Evolutionary conservation across 2,888 invertebrate genomes (phyloP).

Genomic region (Hydropsyche betteni): DNA sequence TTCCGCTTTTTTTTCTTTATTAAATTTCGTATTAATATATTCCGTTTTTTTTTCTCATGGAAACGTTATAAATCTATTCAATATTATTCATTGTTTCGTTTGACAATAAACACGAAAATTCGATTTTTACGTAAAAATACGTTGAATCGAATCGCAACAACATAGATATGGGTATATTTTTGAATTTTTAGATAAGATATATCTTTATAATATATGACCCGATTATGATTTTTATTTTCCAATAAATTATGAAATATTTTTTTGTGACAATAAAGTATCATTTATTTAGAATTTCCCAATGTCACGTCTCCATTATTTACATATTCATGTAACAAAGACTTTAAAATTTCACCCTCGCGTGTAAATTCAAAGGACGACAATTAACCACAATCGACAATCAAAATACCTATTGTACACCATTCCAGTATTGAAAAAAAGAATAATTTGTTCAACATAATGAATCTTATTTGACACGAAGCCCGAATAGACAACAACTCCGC

Average conservation of each 20-base stretch:
- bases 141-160: no score
- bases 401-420: background rate
- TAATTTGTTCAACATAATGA: background rate
- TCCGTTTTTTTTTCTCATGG: background rate
- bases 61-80: no score
- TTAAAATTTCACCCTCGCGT: constrained; percentile 6
- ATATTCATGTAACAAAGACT: constrained; percentile 11
- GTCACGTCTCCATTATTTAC: constrained; percentile 15
- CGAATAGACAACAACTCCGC: background rate
- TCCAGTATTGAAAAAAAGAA: background rate
- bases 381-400: constrained; percentile 24
- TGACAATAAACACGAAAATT: no score
- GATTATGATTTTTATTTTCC: no score
- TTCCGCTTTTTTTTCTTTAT: constrained; percentile 12
- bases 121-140: no score
- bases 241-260: no score
- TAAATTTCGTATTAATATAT: constrained; percentile 20
- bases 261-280: constrained; percentile 23
- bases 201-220: no score
- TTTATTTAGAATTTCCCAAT: constrained; percentile 27
- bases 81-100: no score
- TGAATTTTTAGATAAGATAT: no score
- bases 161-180: no score
- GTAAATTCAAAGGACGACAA: constrained; percentile 30
- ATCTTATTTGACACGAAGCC: background rate